A percentile compares a stretch with the other conserved stretches of the same genome.
phyloP scores from a whole-genome alignment of 2,888 invertebrate species.

The Zonitis immaculata region DNA sequence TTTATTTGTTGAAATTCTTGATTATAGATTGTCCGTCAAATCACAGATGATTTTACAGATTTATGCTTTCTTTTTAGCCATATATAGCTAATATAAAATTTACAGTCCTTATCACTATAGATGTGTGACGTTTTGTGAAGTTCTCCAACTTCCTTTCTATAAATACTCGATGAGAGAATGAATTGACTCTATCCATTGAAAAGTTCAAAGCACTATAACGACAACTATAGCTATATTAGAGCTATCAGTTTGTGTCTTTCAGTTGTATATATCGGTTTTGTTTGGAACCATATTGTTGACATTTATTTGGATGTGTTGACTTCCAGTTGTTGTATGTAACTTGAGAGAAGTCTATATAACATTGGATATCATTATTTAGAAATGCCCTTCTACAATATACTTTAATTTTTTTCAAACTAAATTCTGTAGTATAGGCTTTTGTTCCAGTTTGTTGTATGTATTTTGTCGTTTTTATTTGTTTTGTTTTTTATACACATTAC shows the following conservation, averaged over 20 bases:
- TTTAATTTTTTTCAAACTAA: too few species aligned
- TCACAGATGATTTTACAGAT: background rate
- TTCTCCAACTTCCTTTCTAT: background rate
- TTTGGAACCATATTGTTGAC: background rate
- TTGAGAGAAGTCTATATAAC: background rate
- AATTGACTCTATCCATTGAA: background rate
- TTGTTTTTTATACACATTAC: background rate
- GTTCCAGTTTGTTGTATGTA: background rate
- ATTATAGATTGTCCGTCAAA: conserved; percentile 9
- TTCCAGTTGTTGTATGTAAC: background rate
- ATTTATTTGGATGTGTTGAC: background rate
- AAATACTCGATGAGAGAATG: background rate
- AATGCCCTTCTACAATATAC: too few species aligned
- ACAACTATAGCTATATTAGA: background rate
- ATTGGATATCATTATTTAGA: background rate
- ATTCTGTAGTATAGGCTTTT: too few species aligned
- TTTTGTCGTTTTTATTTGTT: background rate
- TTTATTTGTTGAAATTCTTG: conserved; percentile 4
- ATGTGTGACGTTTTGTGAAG: background rate
- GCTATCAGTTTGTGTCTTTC: background rate
- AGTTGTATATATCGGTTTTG: background rate
- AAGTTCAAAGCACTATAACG: background rate
- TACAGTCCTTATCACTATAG: background rate
- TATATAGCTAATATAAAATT: background rate
- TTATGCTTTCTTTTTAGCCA: background rate